A percentile compares a stretch with the other conserved stretches of the same genome.
phyloP scores from a whole-genome alignment of 1,140 invertebrate species.

The Caenorhabditis inopinata region DNA sequence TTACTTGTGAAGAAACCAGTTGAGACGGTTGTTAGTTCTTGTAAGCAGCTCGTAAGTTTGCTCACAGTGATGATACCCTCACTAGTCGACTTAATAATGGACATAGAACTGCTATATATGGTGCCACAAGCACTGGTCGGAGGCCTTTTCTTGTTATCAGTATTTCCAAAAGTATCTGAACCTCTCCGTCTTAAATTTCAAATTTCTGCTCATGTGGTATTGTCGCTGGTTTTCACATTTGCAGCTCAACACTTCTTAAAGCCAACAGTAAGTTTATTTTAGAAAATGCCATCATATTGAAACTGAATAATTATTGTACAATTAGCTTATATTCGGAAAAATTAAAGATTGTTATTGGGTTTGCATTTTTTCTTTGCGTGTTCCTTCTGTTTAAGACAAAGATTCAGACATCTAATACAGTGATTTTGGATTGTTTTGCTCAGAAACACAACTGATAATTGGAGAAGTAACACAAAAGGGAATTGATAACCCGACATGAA shows the following conservation, averaged over 20 bases:
- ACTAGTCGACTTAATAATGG: neutral
- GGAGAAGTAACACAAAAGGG: too few species aligned
- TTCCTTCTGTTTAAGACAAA: too few species aligned
- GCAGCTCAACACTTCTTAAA: neutral
- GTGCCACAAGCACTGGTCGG: conserved; percentile 8
- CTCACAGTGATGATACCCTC: neutral
- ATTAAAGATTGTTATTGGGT: too few species aligned
- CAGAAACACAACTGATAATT: too few species aligned
- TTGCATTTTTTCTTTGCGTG: too few species aligned
- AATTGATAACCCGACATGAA: too few species aligned
- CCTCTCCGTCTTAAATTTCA: neutral
- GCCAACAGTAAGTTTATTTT: conserved; percentile 18
- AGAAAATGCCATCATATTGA: too few species aligned
- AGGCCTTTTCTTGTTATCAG: neutral
- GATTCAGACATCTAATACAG: too few species aligned
- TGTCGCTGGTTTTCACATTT: neutral
- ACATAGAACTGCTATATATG: neutral
- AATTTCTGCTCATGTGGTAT: conserved; percentile 18
- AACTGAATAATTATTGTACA: too few species aligned
- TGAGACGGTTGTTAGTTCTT: conserved; percentile 7
- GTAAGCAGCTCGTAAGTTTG: neutral
- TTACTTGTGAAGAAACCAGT: conserved; percentile 22
- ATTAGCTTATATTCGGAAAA: too few species aligned
- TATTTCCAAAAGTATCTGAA: neutral
- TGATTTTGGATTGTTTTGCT: too few species aligned